Base-by-base conservation (phyloP, 2,113 vertebrate species). In the Vulpes vulpes region DNA sequence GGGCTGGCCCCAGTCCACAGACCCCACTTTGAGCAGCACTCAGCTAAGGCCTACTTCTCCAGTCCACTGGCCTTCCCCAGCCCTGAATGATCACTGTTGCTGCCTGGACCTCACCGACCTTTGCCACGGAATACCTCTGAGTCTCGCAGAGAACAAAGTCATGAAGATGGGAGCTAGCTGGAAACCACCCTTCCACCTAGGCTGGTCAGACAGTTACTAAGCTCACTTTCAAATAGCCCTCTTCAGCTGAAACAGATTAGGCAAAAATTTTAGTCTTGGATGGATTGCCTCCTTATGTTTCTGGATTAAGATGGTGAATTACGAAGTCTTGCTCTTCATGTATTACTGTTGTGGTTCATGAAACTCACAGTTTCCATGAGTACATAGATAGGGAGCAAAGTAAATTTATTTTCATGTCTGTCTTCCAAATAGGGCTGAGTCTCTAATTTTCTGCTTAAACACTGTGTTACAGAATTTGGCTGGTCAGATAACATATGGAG, bases 361-460 rank as follows among this genome's bases (percentile, higher is more conserved):
- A 95, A 96, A 96, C 73, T 94, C 95, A 95, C 16, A 60, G 81
- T 97, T 96, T 82, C 82, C 71, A 20, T 32, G 60, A 96, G 85
- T 65, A 62, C 5, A 22, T 83, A 81, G 96, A 73, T 93, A 95
- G 10, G 78, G 78, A 96, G 76, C 71, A 96, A 95, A 97, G n/a
- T 64, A 97, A 96, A 95, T 93, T 91, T 95, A 83, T 89, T 95
- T 96, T 90, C 79, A 9, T 51, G 22, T 98, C 27, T 97, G 71
- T 97, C 80, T 96, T 97, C 94, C 4, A 14, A 97, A 57, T 83
- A 57, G 55, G 85, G 51, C 55, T 57, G 97, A 95, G 59, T 81
- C 98, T 95, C 97, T 98, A 83, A 96, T 96, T 97, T 98, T 71
- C 91, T 76, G 92, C 67, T 97, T 97, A 98, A 96, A 98, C 55